phyloP scores from a whole-genome alignment of 2,888 invertebrate genomes.

The Dryocosmus kuriphilus region DNA sequence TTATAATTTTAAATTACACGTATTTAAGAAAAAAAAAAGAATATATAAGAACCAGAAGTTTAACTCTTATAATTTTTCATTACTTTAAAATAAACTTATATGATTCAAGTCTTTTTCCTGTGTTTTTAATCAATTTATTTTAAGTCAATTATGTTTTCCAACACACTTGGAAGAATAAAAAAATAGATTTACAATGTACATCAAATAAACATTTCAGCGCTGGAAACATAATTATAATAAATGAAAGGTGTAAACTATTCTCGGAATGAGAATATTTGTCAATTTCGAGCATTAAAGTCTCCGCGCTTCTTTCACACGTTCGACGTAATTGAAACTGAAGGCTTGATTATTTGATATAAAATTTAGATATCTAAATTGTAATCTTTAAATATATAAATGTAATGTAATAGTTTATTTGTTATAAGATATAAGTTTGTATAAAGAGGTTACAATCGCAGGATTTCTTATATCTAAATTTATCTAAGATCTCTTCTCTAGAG shows the following conservation, averaged over 20 bases:
- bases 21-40: slow-evolving; percentile 19
- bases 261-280: neutral
- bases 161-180: neutral
- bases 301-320: neutral
- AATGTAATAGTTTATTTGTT: too few species aligned
- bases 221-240: neutral
- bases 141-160: neutral
- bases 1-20: slow-evolving; percentile 32
- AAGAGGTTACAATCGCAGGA: too few species aligned
- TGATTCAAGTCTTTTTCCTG: neutral
- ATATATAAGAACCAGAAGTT: neutral
- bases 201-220: neutral
- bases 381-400: too few species aligned
- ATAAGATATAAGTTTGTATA: too few species aligned
- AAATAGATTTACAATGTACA: neutral
- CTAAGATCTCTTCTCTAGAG: too few species aligned
- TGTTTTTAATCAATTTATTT: neutral
- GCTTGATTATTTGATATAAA: neutral
- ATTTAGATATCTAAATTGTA: too few species aligned
- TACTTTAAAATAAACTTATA: neutral
- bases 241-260: neutral
- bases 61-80: neutral
- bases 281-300: neutral
- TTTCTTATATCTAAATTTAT: too few species aligned
- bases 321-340: neutral